These are phyloP conservation scores for Sarcophaga subvicina DNA, from an alignment of 2,888 invertebrate genomes.

Conservation along the genomic window DNA sequence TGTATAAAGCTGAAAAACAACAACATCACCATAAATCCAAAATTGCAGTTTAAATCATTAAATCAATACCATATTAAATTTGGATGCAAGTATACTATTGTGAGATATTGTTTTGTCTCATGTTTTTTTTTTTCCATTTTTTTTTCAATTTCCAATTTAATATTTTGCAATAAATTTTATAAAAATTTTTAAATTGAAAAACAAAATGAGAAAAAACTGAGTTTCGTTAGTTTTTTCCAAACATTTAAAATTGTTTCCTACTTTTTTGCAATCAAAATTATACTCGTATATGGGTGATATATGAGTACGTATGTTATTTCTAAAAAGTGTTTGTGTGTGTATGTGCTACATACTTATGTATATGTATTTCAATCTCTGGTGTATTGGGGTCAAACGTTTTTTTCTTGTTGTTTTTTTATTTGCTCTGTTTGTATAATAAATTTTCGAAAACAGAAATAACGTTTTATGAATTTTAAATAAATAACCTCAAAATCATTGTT, in stretches of 20 bases:
- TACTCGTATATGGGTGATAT: neutral
- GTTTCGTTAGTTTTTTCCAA: neutral
- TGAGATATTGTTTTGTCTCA: no score
- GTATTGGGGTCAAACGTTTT: slow-evolving; percentile 47
- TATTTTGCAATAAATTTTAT: no score
- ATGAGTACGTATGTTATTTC: neutral
- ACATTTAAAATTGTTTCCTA: neutral
- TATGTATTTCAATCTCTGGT: slow-evolving; percentile 33
- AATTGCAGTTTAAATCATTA: no score
- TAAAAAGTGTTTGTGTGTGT: neutral
- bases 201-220: no score
- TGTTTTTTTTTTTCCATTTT: no score
- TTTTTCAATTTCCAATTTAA: no score
- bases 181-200: no score
- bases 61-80: no score
- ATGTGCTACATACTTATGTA: neutral
- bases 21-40: no score
- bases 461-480: slow-evolving; percentile 63
- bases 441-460: slow-evolving; percentile 54
- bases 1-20: no score
- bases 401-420: neutral
- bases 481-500: slow-evolving; percentile 53
- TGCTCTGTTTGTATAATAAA: slow-evolving; percentile 51
- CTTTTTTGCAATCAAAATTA: neutral
- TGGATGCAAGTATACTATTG: no score